phyloP scores from a whole-genome alignment of 2,888 invertebrate species.

The Endomychus coccineus region DNA sequence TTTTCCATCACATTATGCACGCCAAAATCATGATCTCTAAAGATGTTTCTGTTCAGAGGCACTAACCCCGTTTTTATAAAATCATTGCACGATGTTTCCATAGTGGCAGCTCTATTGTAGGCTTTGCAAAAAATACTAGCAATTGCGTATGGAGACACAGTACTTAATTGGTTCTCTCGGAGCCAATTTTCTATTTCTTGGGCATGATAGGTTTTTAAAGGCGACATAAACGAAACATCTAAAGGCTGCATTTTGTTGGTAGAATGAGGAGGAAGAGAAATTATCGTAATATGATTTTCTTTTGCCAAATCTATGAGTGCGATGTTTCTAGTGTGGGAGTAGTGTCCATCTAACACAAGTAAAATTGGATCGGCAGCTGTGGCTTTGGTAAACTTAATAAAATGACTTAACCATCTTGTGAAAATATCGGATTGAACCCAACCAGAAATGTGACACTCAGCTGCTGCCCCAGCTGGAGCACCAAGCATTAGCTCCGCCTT shows the following conservation, averaged over 20 bases:
- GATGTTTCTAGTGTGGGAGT: too few relatives aligned
- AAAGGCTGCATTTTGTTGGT: slow-evolving; percentile 24
- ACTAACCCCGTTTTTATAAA: slow-evolving; percentile 6
- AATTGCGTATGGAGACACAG: slow-evolving; percentile 14
- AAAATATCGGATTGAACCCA: slow-evolving; percentile 31
- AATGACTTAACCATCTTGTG: slow-evolving; percentile 30
- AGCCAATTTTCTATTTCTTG: slow-evolving; percentile 25
- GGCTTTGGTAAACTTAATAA: slow-evolving; percentile 11
- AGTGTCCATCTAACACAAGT: slow-evolving; percentile 19
- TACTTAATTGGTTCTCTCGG: slow-evolving; percentile 21
- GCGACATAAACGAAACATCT: slow-evolving; percentile 23
- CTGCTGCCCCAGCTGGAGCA: slow-evolving; percentile 27
- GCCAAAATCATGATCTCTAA: too few relatives aligned
- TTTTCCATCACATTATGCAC: too few relatives aligned
- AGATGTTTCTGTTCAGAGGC: slow-evolving; percentile 10
- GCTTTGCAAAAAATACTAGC: slow-evolving; percentile 7
- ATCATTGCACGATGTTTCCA: slow-evolving; percentile 13
- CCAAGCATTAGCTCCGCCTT: slow-evolving; percentile 27
- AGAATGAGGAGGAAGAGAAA: slow-evolving; percentile 15
- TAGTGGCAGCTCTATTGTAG: slow-evolving; percentile 6
- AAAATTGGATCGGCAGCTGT: slow-evolving; percentile 19
- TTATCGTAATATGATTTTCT: slow-evolving; percentile 12
- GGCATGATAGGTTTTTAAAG: slow-evolving; percentile 24
- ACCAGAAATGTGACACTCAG: slow-evolving; percentile 28
- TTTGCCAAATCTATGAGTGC: slow-evolving; percentile 26